These are phyloP conservation scores for Ophioninae sp. DNA, from an alignment of 2,888 invertebrate species.

Conservation along the genomic window DNA sequence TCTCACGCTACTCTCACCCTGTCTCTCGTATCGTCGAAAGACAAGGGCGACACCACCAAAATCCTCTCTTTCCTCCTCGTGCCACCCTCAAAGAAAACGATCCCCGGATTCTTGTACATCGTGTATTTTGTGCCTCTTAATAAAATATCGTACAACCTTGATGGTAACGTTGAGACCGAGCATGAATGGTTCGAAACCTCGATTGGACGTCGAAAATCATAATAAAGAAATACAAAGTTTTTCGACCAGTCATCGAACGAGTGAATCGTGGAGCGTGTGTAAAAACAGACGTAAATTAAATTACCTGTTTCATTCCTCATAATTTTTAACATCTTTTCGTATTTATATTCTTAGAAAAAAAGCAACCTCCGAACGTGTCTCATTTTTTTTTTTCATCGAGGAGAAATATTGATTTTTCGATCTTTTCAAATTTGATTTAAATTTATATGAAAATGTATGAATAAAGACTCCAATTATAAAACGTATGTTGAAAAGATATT, in stretches of 20 bases:
- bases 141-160: slow-evolving; percentile 20
- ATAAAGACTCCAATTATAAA: too few species aligned
- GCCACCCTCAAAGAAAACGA: not conserved
- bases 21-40: slow-evolving; percentile 66
- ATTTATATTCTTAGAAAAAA: too few species aligned
- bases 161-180: slow-evolving; percentile 47
- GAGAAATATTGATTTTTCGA: too few species aligned
- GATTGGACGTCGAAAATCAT: slow-evolving; percentile 31
- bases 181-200: slow-evolving; percentile 57
- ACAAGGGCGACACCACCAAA: slow-evolving; percentile 77
- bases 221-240: not conserved
- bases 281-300: not conserved
- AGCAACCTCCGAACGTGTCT: too few species aligned
- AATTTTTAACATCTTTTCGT: too few species aligned
- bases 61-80: slow-evolving; percentile 28
- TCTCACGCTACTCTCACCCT: slow-evolving; percentile 73
- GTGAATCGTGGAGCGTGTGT: not conserved
- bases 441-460: too few species aligned
- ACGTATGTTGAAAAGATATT: too few species aligned
- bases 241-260: not conserved
- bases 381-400: too few species aligned
- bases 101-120: slow-evolving; percentile 22
- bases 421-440: too few species aligned
- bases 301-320: not conserved
- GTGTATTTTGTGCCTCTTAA: slow-evolving; percentile 43